These are phyloP conservation scores for Dicranocentrus wangi DNA, from an alignment of 2,888 invertebrate species.

Conservation along the genomic window DNA sequence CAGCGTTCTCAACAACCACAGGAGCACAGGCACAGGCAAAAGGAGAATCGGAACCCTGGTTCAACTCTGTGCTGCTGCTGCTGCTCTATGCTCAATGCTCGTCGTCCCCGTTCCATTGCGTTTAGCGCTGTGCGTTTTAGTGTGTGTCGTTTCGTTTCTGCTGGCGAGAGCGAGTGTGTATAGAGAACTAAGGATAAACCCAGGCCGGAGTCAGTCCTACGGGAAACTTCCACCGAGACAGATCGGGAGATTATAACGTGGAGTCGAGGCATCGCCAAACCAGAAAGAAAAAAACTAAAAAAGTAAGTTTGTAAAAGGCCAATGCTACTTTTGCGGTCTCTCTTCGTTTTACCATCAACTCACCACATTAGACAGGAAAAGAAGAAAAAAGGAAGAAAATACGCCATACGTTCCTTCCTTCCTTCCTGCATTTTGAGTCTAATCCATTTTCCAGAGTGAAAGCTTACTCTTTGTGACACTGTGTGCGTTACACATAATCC, in stretches of 20 bases:
- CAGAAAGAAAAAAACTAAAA: neutral
- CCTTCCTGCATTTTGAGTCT: constrained; percentile 20
- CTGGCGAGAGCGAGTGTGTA: too few species aligned
- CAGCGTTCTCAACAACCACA: constrained; percentile 57
- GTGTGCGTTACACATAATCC: constrained; percentile 42
- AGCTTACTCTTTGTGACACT: constrained; percentile 45
- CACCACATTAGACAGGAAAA: constrained; percentile 11
- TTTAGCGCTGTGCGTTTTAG: too few species aligned
- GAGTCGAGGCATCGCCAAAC: too few species aligned
- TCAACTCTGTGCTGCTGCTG: too few species aligned
- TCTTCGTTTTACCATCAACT: constrained; percentile 5
- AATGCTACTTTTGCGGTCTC: constrained; percentile 27
- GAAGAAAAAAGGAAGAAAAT: constrained; percentile 7
- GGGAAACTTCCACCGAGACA: constrained; percentile 65
- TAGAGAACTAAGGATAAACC: constrained; percentile 40
- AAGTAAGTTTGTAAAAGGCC: constrained; percentile 9
- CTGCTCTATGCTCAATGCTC: too few species aligned
- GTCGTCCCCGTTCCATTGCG: too few species aligned
- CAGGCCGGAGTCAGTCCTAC: constrained; percentile 63
- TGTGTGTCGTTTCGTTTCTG: too few species aligned
- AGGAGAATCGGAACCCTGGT: too few species aligned
- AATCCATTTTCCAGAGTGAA: constrained; percentile 49
- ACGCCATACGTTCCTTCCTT: constrained; percentile 11
- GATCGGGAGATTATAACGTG: constrained; percentile 62
- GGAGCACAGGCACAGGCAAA: too few species aligned